A percentile compares a stretch with the other conserved stretches of the same genome.
phyloP scores from a whole-genome alignment of 2,113 vertebrate species.

The Antechinus flavipes region DNA sequence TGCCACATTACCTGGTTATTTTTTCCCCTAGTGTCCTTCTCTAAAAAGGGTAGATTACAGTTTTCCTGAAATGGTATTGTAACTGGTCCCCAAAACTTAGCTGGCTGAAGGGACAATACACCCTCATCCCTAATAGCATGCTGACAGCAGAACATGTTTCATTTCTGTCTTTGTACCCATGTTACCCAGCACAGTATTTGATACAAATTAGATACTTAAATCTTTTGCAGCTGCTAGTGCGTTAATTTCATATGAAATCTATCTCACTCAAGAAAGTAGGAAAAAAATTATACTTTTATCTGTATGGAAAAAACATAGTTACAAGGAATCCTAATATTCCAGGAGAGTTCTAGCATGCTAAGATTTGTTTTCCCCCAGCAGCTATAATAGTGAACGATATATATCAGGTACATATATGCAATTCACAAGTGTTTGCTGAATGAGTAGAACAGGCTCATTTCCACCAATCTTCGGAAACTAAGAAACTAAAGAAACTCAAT shows the following conservation, averaged over 20 bases:
- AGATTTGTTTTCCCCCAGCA: neutral
- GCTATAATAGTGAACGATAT: neutral
- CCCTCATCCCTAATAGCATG: too few species aligned
- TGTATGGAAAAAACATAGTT: neutral
- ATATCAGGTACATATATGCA: neutral
- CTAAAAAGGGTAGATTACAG: neutral
- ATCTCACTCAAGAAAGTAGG: neutral
- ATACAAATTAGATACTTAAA: neutral
- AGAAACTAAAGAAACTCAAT: neutral
- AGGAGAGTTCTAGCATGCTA: neutral
- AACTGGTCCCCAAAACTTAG: too few species aligned
- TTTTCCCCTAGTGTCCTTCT: neutral
- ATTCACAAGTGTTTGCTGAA: neutral
- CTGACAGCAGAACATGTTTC: too few species aligned
- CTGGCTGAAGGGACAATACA: too few species aligned
- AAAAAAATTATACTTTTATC: neutral
- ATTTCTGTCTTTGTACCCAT: neutral
- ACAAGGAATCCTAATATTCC: neutral
- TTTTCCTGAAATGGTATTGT: neutral
- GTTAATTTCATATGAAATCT: neutral
- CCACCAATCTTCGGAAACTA: neutral
- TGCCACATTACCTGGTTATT: neutral
- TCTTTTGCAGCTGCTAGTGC: neutral
- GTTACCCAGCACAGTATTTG: neutral
- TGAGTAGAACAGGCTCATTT: neutral